Base-by-base conservation (phyloP, 2,113 vertebrate genomes). In the Anoura caudifer region DNA sequence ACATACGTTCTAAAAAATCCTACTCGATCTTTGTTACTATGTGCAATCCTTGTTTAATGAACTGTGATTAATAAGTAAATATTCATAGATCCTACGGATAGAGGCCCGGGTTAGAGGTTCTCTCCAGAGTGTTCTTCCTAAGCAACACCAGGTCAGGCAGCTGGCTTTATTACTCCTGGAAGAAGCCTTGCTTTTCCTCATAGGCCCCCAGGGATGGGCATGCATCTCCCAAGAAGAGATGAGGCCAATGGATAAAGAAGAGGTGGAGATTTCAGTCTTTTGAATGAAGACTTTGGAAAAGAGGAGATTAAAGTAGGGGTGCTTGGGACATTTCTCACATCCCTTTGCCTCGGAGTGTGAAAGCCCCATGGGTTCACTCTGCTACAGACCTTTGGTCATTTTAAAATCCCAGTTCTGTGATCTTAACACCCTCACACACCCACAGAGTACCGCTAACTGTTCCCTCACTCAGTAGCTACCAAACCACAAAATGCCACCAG, bases 401-500 rank as follows among this genome's bases (percentile, higher is more conserved):
- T 7, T 80, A 7, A 69, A 96, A 61, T 85, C 90, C 31, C 72
- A 50, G n/a, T 81, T 84, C 61, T 90, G 31, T 63, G 20, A 77
- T 73, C 73, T 63, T 93, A 43, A 22, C 81, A 24, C 79, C 92
- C 90, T 85, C 50, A 61, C 47, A 61, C 6, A 61, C 20, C 65
- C 56, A 43, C 54, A 5, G 10, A 10, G 7, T 12, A 15, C 59
- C 61, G 70, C 41, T 88, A 85, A 91, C 88, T 56, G 10, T 79
- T 88, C 75, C 69, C 22, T 75, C 19, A 38, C 47, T 85, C 43
- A 19, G 73, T n/a, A 43, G 33, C 59, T 84, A 69, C 72, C 85
- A 92, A 86, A 86, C 95, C 86, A 83, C 75, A 83, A 97, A 97
- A 97, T 81, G 88, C 89, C 95, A 97, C 93, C 81, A 54, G 94